Base-by-base conservation (phyloP, 2,888 invertebrate genomes). In the Pseudococcus longispinus region DNA sequence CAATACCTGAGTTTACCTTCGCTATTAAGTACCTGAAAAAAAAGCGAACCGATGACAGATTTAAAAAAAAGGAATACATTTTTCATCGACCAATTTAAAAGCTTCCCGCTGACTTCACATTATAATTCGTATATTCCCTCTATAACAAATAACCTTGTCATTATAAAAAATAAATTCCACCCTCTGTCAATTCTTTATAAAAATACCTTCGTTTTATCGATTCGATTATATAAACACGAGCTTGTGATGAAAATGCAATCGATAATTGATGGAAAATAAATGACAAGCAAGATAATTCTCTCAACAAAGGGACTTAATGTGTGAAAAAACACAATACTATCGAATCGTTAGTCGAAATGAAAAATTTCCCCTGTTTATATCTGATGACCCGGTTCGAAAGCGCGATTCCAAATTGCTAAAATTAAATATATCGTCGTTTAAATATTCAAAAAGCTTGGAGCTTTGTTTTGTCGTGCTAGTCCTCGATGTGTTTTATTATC, bases 251-350 rank as follows among this genome's bases (percentile, higher is more conserved):
- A 70, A 70, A 29, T 70, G 26, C 32, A 70, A 70, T 70, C 70
- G 70, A 70, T 70, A 65, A 26, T 65, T 65, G 70, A 29, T 70
- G 70, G 29, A 70, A 70, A 70, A 70, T 70, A 70, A 70, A 70
- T 70, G 70, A 70, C 26, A 70, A 70, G 6, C 15, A 11, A 70
- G 70, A 70, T 29, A 70, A 70, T 29, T 15, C 26, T 29, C n/a
- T 70, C 70, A 20, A 70, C 70, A 70, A 29, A 32, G 15, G 29
- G 26, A 29, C 29, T 29, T 29, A 29, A 70, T 29, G 26, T 29
- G 70, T 18, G 70, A 70, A 70, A 60, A 55, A 20, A 60, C 60
- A 23, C 60, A 60, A 23, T 46, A 46, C 6, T 23, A 70, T 70
- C 70, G 70, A 70, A 29, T 70, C 29, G 23, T 60, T 60, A 23